Percentiles rank a stretch among this genome's conserved stretches.
Conservation (phyloP, 2,888 invertebrate genomes). For the Ypsolopha sequella region DNA sequence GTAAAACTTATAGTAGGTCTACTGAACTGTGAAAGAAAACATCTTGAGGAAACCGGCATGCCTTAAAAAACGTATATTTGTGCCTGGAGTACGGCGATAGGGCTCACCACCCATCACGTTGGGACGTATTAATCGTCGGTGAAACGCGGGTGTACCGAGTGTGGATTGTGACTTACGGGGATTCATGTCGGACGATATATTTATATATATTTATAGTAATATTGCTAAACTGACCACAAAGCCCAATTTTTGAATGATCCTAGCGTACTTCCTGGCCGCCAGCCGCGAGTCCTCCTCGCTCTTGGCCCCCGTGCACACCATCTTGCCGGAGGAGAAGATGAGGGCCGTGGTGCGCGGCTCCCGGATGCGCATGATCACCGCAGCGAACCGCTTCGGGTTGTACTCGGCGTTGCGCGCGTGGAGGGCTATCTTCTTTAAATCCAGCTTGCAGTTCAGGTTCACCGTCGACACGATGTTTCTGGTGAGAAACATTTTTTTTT, state of each 20-base stretch:
- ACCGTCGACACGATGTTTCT: slow-evolving; percentile 99
- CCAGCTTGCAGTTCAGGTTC: slow-evolving; percentile 93
- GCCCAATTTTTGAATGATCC: slow-evolving; percentile 87
- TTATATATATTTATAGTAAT: background rate
- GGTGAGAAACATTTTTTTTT: slow-evolving; percentile 24
- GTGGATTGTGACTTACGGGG: no score
- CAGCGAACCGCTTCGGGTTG: slow-evolving; percentile 98
- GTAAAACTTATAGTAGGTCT: no score
- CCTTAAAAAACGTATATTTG: no score
- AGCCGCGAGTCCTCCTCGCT: slow-evolving; percentile 84
- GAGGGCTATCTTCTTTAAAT: slow-evolving; percentile 96
- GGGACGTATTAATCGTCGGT: no score
- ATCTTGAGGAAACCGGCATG: no score
- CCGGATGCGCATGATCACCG: slow-evolving; percentile 96
- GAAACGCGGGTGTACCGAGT: no score
- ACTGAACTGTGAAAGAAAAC: no score
- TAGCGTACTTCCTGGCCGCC: slow-evolving; percentile 85
- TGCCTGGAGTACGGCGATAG: no score
- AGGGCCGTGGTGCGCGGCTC: slow-evolving; percentile 88
- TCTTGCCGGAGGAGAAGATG: slow-evolving; percentile 86
- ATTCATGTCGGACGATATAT: no score
- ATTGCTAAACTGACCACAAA: slow-evolving; percentile 73
- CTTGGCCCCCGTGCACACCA: slow-evolving; percentile 88
- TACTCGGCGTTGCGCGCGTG: slow-evolving; percentile 99
- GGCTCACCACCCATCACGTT: no score